Percentiles rank a stretch among this genome's conserved stretches.
phyloP scores from a whole-genome alignment of 1,140 invertebrate species.

The Cydia amplana region DNA sequence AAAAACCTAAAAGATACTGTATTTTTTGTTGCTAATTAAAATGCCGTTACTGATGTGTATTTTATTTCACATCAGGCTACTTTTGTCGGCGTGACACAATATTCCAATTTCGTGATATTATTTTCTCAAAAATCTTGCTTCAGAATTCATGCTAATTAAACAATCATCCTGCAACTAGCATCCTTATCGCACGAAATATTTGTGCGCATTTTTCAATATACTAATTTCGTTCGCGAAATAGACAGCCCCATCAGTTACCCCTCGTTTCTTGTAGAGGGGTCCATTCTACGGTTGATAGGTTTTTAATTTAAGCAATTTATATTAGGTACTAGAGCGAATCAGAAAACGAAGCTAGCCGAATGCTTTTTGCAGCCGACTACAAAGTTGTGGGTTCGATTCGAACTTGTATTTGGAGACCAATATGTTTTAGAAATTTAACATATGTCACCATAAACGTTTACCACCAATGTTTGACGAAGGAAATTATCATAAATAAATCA shows the following conservation, averaged over 20 bases:
- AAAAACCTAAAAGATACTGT: no score
- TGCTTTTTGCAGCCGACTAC: background rate
- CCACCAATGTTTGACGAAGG: no score
- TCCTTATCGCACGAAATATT: background rate
- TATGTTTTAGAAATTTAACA: background rate
- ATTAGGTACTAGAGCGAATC: slow-evolving; percentile 2
- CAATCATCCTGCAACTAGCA: background rate
- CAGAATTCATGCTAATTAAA: background rate
- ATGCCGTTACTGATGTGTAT: no score
- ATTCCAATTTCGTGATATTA: no score
- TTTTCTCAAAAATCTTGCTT: background rate
- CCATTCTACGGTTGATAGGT: slow-evolving; percentile 11
- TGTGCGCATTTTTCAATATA: slow-evolving; percentile 14
- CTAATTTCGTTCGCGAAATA: slow-evolving; percentile 8
- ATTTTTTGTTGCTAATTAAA: no score
- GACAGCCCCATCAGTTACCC: slow-evolving; percentile 15
- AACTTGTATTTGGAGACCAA: background rate
- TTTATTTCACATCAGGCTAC: no score
- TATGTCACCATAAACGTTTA: no score
- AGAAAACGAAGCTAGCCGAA: background rate
- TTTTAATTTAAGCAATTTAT: slow-evolving; percentile 22
- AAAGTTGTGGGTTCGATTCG: background rate
- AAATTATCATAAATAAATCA: no score
- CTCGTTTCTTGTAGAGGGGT: slow-evolving; percentile 18
- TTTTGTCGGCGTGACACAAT: no score